Percentiles rank a stretch among this genome's conserved stretches.
phyloP scores from a whole-genome alignment of 2,888 invertebrate species.

The Neelides folsomi region DNA sequence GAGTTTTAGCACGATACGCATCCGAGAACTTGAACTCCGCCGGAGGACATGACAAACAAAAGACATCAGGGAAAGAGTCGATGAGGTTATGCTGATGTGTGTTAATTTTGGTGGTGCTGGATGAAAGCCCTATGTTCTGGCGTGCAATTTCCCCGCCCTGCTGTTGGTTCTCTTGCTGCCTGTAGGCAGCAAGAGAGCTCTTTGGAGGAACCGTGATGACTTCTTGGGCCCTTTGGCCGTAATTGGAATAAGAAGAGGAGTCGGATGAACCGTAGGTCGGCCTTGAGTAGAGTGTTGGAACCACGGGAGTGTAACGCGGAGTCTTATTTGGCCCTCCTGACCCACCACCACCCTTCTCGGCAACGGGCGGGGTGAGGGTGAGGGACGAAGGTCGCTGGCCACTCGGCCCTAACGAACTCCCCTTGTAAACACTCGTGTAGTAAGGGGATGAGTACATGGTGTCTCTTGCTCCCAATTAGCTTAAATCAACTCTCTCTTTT shows the following conservation, averaged over 20 bases:
- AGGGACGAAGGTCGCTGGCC: no score
- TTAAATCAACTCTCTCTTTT: no score
- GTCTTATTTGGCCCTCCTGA: slow-evolving; percentile 25
- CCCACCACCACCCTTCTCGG: slow-evolving; percentile 4
- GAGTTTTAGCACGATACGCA: slow-evolving; percentile 34
- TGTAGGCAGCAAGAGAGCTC: slow-evolving; percentile 15
- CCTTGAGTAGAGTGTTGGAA: slow-evolving; percentile 11
- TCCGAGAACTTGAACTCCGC: slow-evolving; percentile 34
- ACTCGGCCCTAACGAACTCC: no score
- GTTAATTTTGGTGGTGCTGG: slow-evolving; percentile 6
- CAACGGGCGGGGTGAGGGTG: not conserved
- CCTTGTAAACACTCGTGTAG: no score
- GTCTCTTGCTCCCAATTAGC: no score
- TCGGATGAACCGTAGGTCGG: slow-evolving; percentile 10
- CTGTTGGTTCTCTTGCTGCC: slow-evolving; percentile 13
- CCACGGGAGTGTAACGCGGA: slow-evolving; percentile 25
- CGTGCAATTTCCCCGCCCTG: slow-evolving; percentile 12
- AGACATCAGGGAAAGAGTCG: slow-evolving; percentile 32
- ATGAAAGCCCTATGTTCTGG: slow-evolving; percentile 17
- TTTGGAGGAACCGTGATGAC: slow-evolving; percentile 31
- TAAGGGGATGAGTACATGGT: no score
- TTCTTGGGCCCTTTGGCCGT: slow-evolving; percentile 15
- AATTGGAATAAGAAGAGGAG: slow-evolving; percentile 25
- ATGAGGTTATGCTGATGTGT: slow-evolving; percentile 22
- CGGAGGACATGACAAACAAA: slow-evolving; percentile 33